Evolutionary conservation across 2,888 invertebrate species (phyloP).

Genomic region (Stenodera caucasica): DNA sequence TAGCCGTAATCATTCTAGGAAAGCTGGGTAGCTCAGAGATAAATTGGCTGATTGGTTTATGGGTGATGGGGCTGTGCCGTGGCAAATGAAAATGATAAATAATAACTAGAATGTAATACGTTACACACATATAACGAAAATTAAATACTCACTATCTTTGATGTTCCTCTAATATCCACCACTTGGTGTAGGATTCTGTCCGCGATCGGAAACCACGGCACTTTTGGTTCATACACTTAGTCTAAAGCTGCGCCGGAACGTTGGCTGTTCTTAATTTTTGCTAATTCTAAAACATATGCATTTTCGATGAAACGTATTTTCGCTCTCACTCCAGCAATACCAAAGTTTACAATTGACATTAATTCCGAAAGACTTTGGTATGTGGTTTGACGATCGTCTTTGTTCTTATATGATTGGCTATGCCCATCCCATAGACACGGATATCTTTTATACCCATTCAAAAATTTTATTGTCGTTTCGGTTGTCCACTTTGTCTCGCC

Average conservation of each 20-base stretch:
- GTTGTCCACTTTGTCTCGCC: not conserved
- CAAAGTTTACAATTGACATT: too few relatives aligned
- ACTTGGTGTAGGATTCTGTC: not conserved
- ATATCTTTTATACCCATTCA: not conserved
- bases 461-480: not conserved
- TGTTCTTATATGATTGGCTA: not conserved
- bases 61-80: constrained; percentile 27
- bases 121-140: not conserved
- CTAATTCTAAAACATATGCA: too few relatives aligned
- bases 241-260: too few relatives aligned
- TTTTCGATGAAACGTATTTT: too few relatives aligned
- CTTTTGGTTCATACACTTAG: too few relatives aligned
- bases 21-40: constrained; percentile 19
- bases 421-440: not conserved
- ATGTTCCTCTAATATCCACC: not conserved
- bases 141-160: not conserved
- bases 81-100: constrained; percentile 22
- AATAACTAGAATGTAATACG: not conserved
- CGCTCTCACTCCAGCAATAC: too few relatives aligned
- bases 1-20: constrained; percentile 20
- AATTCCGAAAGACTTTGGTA: too few relatives aligned
- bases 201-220: not conserved
- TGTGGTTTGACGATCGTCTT: not conserved
- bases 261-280: too few relatives aligned
- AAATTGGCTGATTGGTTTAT: constrained; percentile 28